A percentile compares a stretch with the other conserved stretches of the same genome.
phyloP scores from a whole-genome alignment of 2,888 invertebrate genomes.

The Cosmia pyralina region DNA sequence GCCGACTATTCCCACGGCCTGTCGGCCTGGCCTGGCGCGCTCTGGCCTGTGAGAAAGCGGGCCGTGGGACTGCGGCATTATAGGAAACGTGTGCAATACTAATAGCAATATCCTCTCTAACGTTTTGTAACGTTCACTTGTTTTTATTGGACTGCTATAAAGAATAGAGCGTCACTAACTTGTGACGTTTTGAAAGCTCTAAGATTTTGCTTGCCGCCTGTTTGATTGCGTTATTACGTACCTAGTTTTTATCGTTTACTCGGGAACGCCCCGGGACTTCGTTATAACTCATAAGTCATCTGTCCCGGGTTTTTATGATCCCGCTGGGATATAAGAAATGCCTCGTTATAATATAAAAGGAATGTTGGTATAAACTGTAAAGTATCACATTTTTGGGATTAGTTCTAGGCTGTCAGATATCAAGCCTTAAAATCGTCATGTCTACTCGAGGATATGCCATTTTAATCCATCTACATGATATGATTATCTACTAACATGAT shows the following conservation, averaged over 20 bases:
- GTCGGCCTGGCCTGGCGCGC: too few species aligned
- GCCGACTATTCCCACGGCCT: too few species aligned
- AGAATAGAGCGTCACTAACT: not conserved
- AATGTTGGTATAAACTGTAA: not conserved
- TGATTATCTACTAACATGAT: not conserved
- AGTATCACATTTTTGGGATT: conserved; percentile 8
- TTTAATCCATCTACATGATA: not conserved
- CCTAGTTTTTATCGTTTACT: conserved; percentile 49
- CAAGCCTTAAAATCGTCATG: not conserved
- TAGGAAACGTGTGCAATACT: not conserved
- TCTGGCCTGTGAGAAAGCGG: too few species aligned
- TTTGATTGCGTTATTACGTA: conserved; percentile 30
- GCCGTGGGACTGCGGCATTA: too few species aligned
- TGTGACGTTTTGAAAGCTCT: conserved; percentile 11
- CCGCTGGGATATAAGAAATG: conserved; percentile 38
- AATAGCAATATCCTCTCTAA: conserved; percentile 17
- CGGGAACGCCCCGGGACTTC: conserved; percentile 35
- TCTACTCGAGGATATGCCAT: not conserved
- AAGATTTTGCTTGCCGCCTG: conserved; percentile 4
- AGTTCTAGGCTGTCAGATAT: not conserved
- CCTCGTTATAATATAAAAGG: conserved; percentile 31
- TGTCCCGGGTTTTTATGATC: conserved; percentile 33
- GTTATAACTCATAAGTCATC: conserved; percentile 46
- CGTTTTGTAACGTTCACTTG: conserved; percentile 5
- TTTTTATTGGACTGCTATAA: not conserved